Percentiles rank a stretch among this genome's conserved stretches.
Conservation (phyloP, 1,140 invertebrate species). For the Drosophila carrolli region DNA sequence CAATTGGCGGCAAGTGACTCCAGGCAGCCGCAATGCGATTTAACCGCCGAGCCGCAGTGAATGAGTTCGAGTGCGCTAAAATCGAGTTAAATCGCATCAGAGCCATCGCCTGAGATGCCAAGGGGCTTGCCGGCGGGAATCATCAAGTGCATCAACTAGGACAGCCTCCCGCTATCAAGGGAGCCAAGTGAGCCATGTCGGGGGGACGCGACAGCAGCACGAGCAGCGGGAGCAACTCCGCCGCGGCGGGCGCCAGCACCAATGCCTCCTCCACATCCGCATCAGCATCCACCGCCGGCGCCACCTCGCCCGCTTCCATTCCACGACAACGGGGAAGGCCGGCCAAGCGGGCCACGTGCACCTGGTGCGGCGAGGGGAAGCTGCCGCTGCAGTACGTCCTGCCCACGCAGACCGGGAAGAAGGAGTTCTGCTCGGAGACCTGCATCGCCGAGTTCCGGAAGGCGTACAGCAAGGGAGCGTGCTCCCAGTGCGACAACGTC, state of each 20-base stretch:
- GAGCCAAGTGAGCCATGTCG: constrained; percentile 58
- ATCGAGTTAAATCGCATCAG: constrained; percentile 26
- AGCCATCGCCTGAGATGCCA: constrained; percentile 39
- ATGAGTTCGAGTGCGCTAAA: constrained; percentile 57
- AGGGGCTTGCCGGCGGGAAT: constrained; percentile 30
- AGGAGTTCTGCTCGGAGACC: constrained; percentile 96
- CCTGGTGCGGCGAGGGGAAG: constrained; percentile 94
- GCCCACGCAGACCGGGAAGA: constrained; percentile 94
- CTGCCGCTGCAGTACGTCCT: constrained; percentile 93
- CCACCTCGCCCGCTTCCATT: constrained; percentile 64
- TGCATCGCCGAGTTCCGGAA: constrained; percentile 95
- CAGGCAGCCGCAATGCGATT: constrained; percentile 28
- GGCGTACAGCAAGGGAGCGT: constrained; percentile 94
- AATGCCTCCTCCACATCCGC: constrained; percentile 25
- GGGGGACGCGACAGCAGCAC: constrained; percentile 75
- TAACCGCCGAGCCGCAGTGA: constrained; percentile 18
- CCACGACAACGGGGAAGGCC: constrained; percentile 88
- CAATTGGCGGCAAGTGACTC: constrained; percentile 1
- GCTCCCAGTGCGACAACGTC: constrained; percentile 93
- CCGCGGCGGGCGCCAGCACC: constrained; percentile 19
- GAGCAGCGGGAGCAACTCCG: constrained; percentile 44
- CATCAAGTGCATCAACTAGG: constrained; percentile 16
- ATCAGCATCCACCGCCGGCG: background rate
- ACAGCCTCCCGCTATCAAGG: constrained; percentile 2
- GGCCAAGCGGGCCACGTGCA: constrained; percentile 90